Evolutionary conservation across 23 tunicate species (phyloP), one percentile per base, ranked within the genome.

Genomic region (Halocynthia aurantium): DNA sequence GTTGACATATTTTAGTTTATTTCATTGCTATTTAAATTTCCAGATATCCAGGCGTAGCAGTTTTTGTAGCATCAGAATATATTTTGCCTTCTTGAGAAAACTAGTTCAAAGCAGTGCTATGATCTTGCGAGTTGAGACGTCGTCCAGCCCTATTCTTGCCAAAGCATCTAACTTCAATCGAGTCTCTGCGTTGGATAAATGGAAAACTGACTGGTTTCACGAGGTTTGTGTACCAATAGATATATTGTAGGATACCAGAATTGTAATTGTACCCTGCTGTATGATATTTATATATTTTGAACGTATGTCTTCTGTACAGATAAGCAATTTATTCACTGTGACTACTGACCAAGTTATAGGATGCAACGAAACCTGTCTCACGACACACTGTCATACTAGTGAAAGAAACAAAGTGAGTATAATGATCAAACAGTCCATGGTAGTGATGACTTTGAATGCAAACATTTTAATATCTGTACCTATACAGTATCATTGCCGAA

Each of bases 201-300:
- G 84, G 84, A 81, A 81, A 50, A 81, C 84, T 22, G 84, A 81
- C 61, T 81, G 84, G 84, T 81, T 81, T 57, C 84, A 81, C 67
- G 84, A 81, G 84, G 84, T 81, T 40, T 7, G 64, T 9, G 0
- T 13, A 11, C 13, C 5, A 4, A 13, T 58, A 15, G 63, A 58
- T 31, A 58, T 58, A 58, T 58, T 58, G 63, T 15, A 58, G 63
- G 2, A 58, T 31, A 31, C 2, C 44, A 31, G 44, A 31, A 31
- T 31, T 31, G 44, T 31, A 31, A 31, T 31, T 31, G 44, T 31
- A 31, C 44, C 44, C 4, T 31, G 44, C 44, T 31, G 44, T 31
- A 31, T 4, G 4, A 4, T 31, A 31, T 31, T 31, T 31, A 0
- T 31, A 0, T 18, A 67, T n/a, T 15, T 2, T n/a, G 20, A 1